These are phyloP conservation scores for Fopius arisanus DNA, from an alignment of 1,140 invertebrate species.

Conservation along the genomic window DNA sequence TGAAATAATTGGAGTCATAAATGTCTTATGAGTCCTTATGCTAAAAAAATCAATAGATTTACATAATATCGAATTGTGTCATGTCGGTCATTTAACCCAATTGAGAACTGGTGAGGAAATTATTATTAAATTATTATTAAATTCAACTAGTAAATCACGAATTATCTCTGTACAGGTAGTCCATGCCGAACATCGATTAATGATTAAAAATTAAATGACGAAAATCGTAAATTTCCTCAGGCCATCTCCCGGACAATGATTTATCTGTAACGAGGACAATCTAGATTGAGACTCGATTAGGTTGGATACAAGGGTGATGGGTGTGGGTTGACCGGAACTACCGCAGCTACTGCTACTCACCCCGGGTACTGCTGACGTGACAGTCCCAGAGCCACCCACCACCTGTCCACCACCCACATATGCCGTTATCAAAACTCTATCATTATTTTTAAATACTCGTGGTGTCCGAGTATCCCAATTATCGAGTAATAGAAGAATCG, in stretches of 20 bases:
- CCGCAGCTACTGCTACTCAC: slow-evolving; percentile 62
- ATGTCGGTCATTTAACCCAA: not conserved
- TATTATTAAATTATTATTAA: not conserved
- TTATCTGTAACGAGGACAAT: slow-evolving; percentile 57
- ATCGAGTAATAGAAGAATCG: not conserved
- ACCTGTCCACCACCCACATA: slow-evolving; percentile 61
- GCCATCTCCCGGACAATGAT: slow-evolving; percentile 43
- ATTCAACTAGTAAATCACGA: not conserved
- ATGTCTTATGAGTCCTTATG: not conserved
- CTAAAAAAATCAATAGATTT: not conserved
- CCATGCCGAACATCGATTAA: not conserved
- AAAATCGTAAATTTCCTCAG: not conserved
- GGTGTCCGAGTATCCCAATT: not conserved
- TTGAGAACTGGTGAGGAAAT: too few relatives aligned
- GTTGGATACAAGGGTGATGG: slow-evolving; percentile 67
- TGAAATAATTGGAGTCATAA: slow-evolving; percentile 26
- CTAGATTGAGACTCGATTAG: slow-evolving; percentile 62
- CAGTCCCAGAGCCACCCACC: slow-evolving; percentile 62
- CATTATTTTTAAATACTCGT: not conserved
- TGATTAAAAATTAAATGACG: not conserved
- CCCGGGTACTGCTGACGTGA: slow-evolving; percentile 60
- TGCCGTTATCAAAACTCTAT: slow-evolving; percentile 35
- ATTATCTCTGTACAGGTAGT: not conserved
- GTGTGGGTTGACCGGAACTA: slow-evolving; percentile 60
- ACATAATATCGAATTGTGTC: not conserved